Evolutionary conservation across 1,140 invertebrate genomes (phyloP).

Genomic region (Cephus cinctus): DNA sequence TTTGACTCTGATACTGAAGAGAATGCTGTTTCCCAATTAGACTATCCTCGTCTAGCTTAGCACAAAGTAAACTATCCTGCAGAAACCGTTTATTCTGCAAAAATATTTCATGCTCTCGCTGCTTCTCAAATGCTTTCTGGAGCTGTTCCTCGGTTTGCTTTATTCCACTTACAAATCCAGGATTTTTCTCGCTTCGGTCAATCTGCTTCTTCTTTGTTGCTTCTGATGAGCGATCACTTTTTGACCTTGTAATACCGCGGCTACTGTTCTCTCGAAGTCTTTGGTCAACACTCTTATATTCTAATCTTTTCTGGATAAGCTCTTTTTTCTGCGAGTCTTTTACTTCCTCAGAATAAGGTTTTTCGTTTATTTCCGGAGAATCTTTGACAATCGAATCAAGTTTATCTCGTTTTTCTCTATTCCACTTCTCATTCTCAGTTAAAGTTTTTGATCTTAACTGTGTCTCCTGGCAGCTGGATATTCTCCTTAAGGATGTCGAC

Average conservation of each 20-base stretch:
- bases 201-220: too few relatives aligned
- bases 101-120: constrained; percentile 1
- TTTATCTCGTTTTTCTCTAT: too few relatives aligned
- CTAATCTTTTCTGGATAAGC: too few relatives aligned
- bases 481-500: too few relatives aligned
- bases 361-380: too few relatives aligned
- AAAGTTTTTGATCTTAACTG: too few relatives aligned
- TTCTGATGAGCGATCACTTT: too few relatives aligned
- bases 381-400: too few relatives aligned
- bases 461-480: too few relatives aligned
- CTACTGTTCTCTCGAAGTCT: neutral
- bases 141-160: constrained; percentile 7
- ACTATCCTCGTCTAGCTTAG: constrained; percentile 19
- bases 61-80: too few relatives aligned
- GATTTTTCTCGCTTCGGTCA: neutral
- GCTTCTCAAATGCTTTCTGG: constrained; percentile 4
- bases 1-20: constrained; percentile 37
- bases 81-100: neutral
- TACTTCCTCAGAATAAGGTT: neutral
- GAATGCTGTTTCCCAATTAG: constrained; percentile 37
- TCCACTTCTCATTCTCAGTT: too few relatives aligned
- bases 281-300: neutral
- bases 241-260: neutral
- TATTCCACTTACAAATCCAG: neutral
- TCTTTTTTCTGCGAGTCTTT: neutral